Evolutionary conservation across 2,113 vertebrate genomes (phyloP).

Genomic region (Azemiops feae): DNA sequence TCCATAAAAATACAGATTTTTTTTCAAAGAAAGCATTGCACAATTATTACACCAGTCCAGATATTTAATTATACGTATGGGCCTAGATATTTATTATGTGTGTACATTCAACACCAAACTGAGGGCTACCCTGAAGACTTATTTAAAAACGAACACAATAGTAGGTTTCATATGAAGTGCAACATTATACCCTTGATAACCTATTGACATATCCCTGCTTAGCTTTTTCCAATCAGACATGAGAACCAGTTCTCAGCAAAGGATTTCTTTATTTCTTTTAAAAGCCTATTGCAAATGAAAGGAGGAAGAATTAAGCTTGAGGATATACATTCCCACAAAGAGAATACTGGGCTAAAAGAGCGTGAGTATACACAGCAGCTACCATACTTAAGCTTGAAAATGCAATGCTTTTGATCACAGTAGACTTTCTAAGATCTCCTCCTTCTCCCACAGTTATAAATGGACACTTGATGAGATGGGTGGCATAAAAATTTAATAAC

Average conservation of each 20-base stretch:
- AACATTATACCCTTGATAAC: not conserved
- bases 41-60: slow-evolving; percentile 35
- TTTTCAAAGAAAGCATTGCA: slow-evolving; percentile 16
- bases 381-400: not conserved
- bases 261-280: not conserved
- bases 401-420: not conserved
- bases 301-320: not conserved
- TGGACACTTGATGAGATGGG: not conserved
- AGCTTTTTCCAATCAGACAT: not conserved
- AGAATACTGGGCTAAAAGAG: not conserved
- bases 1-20: slow-evolving; percentile 28
- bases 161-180: not conserved
- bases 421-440: not conserved
- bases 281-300: not conserved
- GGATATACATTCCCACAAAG: not conserved
- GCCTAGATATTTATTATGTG: not conserved
- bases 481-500: not conserved
- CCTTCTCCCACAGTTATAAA: not conserved
- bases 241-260: not conserved
- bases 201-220: not conserved
- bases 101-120: not conserved
- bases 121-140: not conserved
- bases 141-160: not conserved
- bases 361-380: not conserved
- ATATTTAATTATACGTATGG: not conserved